Conservation (phyloP, 2,797 vertebrate species). For the Myotis myotis region DNA sequence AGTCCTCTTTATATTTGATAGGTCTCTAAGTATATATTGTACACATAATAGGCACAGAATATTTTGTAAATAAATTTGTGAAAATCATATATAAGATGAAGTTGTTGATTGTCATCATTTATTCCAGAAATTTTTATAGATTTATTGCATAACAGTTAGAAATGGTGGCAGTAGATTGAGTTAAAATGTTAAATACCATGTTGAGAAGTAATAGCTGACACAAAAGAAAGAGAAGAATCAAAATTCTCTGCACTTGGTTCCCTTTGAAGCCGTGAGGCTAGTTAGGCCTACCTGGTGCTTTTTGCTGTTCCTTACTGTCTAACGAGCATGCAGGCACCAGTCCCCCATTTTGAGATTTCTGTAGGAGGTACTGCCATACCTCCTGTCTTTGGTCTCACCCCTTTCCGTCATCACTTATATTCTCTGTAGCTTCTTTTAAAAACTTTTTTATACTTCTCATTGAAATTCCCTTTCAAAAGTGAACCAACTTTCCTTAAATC, state of each 20-base stretch:
- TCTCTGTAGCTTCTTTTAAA: background rate
- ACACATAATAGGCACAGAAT: background rate
- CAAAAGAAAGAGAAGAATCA: background rate
- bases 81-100: background rate
- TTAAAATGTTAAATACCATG: background rate
- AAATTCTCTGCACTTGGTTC: background rate
- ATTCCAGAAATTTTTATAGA: background rate
- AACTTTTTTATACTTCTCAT: background rate
- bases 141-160: background rate
- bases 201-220: background rate
- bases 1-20: background rate
- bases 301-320: background rate
- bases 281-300: background rate
- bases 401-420: background rate
- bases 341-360: background rate
- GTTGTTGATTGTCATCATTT: background rate
- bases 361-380: background rate
- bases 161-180: background rate
- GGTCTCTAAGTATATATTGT: background rate
- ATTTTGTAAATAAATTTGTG: conserved; percentile 15
- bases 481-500: background rate
- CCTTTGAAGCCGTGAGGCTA: background rate
- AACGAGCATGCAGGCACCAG: rapidly evolving
- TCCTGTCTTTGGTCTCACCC: background rate
- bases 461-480: background rate